phyloP scores from a whole-genome alignment of 2,888 invertebrate species.

The Cheilosia impressa region DNA sequence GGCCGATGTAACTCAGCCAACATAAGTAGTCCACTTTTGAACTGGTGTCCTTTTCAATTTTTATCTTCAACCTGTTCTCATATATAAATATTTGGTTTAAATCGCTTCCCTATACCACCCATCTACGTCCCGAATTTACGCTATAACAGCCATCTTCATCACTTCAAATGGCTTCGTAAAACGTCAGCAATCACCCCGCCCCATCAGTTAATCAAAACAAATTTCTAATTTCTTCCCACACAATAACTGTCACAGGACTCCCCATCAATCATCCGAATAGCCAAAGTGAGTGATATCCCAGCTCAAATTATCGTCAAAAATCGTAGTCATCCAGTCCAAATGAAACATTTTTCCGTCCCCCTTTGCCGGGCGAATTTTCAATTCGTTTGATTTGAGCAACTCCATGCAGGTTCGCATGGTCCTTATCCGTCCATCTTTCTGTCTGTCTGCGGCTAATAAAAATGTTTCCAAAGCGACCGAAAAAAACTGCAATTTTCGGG shows the following conservation, averaged over 20 bases:
- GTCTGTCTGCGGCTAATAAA: slow-evolving; percentile 60
- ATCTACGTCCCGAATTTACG: too few relatives aligned
- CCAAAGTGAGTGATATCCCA: slow-evolving; percentile 16
- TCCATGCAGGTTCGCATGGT: neutral
- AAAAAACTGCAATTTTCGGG: slow-evolving; percentile 35
- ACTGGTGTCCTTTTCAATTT: too few relatives aligned
- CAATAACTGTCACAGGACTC: neutral
- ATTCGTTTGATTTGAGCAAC: neutral
- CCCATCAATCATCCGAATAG: slow-evolving; percentile 16
- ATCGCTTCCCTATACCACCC: too few relatives aligned
- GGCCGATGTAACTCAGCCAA: too few relatives aligned
- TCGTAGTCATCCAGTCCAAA: slow-evolving; percentile 17
- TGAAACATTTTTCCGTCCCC: neutral
- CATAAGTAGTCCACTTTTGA: too few relatives aligned
- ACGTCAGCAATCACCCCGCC: too few relatives aligned
- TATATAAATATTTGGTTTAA: too few relatives aligned
- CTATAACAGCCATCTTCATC: too few relatives aligned
- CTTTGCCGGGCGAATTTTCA: neutral
- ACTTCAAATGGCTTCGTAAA: too few relatives aligned
- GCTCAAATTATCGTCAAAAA: slow-evolving; percentile 10
- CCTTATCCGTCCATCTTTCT: slow-evolving; percentile 19
- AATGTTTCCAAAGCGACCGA: slow-evolving; percentile 15
- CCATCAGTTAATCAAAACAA: too few relatives aligned
- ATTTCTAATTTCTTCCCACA: neutral
- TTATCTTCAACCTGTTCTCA: too few relatives aligned